Base-by-base conservation (phyloP, 2,888 invertebrate species). In the Lordiphosa andalusiaca region DNA sequence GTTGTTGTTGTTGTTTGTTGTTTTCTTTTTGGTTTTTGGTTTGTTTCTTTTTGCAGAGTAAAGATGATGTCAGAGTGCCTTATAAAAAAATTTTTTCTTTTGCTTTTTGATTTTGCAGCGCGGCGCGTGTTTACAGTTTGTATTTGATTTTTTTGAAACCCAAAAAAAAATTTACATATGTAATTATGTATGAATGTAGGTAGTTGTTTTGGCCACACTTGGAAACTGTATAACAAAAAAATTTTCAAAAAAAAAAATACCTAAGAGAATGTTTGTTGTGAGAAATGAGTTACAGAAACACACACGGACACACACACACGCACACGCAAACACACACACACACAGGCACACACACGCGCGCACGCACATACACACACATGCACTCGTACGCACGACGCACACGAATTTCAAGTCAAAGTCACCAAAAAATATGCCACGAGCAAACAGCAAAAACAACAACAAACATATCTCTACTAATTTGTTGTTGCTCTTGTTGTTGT, bases 41-140 rank as follows among this genome's bases (percentile, higher is more conserved):
- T 53, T 58, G 21, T 51, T 33, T 39, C 50, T 42, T 37, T 52
- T 44, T 40, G 39, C 30, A 16, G 50, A 50, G 39, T 30, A 25
- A 39, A 81, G 78, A 78, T 78, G 78, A 78, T 78, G 78, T 78
- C 78, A 78, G 69, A 66, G 67, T 64, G 69, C 53, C 67, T 75
- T 71, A 23, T 61, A 81, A 69, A 55, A 40, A 13, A 35, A 35
- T 30, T 54, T 67, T 66, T 72, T 21, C 10, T 39, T 51, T 52
- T 59, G 13, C 46, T 41, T 53, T 53, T 39, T 53, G 37, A 7
- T 10, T 56, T 64, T 50, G 54, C 44, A 38, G 21, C n/a, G 30
- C 30, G 44, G 51, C 40, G 46, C 33, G 10, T 51, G 38, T 30
- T 47, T 39, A 33, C 23, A n/a, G 37, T 40, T 48, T 63, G 60